A percentile compares a stretch with the other conserved stretches of the same genome.
Evolutionary conservation across 2,888 invertebrate species (phyloP).

Genomic region (Brachyopa scutellaris): DNA sequence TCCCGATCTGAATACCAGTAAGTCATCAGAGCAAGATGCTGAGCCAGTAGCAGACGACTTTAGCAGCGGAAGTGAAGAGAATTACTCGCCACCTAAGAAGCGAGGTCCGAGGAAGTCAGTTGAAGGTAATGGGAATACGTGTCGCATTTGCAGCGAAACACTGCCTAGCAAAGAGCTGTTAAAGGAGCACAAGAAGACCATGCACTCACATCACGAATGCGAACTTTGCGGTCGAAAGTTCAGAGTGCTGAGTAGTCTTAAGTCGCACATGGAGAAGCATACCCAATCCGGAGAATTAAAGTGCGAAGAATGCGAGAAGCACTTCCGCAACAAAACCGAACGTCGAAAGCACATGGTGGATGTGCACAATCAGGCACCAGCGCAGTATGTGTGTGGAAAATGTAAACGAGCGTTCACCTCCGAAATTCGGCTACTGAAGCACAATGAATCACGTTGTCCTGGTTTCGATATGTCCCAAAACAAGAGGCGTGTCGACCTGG

Average conservation of each 20-base stretch:
- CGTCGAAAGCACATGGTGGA: constrained; percentile 79
- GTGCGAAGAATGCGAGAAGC: constrained; percentile 76
- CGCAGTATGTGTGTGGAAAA: constrained; percentile 79
- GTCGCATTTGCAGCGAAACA: constrained; percentile 82
- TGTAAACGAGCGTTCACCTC: constrained; percentile 80
- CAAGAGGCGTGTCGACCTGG: constrained; percentile 72
- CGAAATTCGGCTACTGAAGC: constrained; percentile 77
- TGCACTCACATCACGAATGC: constrained; percentile 80
- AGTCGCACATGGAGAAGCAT: constrained; percentile 81
- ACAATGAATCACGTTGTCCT: constrained; percentile 76
- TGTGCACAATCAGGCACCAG: constrained; percentile 77
- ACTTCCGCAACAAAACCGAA: constrained; percentile 78
- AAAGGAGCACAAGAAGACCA: constrained; percentile 82
- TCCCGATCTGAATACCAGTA: constrained; percentile 59
- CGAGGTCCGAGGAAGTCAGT: constrained; percentile 25
- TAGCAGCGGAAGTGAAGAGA: constrained; percentile 69
- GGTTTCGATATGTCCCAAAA: constrained; percentile 70
- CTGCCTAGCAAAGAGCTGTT: constrained; percentile 83
- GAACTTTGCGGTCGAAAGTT: constrained; percentile 81
- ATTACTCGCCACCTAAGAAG: constrained; percentile 65
- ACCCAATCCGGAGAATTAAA: constrained; percentile 74
- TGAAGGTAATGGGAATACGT: constrained; percentile 73
- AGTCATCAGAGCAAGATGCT: constrained; percentile 35
- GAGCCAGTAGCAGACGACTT: constrained; percentile 61
- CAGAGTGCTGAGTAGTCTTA: constrained; percentile 81